Conservation (phyloP, 37 sponge, comb jelly and placozoan genomes). For the Aphrocallistes beatrix region DNA sequence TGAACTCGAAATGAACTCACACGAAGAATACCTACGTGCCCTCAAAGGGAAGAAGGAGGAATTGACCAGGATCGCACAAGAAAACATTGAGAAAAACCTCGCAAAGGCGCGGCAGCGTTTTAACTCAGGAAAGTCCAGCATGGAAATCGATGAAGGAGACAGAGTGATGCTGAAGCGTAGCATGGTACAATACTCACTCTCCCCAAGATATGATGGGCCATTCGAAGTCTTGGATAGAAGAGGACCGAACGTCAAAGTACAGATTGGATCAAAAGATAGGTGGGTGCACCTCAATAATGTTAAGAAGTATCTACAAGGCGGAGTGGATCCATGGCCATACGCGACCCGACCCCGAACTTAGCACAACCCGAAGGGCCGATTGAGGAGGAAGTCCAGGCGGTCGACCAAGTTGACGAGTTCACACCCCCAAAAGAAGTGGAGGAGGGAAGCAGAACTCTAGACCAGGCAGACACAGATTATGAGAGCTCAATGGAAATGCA, state of each 20-base stretch:
- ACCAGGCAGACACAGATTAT: no score
- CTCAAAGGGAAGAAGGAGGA: neutral
- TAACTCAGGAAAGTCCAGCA: neutral
- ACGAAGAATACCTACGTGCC: neutral
- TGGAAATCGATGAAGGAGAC: neutral
- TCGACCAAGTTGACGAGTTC: no score
- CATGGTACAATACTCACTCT: neutral
- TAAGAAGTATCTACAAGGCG: no score
- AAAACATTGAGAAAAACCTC: neutral
- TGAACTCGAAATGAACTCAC: neutral
- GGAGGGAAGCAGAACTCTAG: no score
- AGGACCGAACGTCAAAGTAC: neutral
- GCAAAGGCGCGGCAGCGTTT: neutral
- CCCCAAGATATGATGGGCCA: neutral
- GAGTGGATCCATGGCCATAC: no score
- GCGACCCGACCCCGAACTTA: no score
- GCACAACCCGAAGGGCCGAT: no score
- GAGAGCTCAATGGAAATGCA: no score
- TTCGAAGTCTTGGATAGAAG: neutral
- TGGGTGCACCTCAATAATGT: neutral
- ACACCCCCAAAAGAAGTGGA: no score
- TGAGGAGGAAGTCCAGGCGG: no score
- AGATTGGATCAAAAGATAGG: neutral
- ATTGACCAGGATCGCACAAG: neutral
- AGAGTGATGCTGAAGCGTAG: neutral